phyloP scores from a whole-genome alignment of 2,113 vertebrate species.

The Rhinolophus ferrumequinum region DNA sequence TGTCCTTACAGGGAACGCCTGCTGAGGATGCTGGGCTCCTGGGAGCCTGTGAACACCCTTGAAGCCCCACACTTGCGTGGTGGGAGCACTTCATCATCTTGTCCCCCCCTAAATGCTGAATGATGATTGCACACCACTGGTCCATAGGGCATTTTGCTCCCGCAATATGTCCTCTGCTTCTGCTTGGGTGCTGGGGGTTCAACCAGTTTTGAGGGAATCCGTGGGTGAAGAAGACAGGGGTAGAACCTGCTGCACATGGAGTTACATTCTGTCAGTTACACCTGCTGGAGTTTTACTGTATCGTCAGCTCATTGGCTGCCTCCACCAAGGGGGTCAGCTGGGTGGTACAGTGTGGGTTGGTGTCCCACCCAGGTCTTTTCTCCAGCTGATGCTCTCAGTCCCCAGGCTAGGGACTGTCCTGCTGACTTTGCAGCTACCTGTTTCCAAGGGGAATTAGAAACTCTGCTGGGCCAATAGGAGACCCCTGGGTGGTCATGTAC shows the following conservation, averaged over 20 bases:
- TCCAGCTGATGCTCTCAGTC: accelerated
- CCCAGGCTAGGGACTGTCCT: background rate
- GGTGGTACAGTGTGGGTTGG: accelerated
- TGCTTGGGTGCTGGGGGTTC: background rate
- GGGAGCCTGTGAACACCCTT: background rate
- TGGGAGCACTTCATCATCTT: accelerated
- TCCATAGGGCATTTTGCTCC: accelerated
- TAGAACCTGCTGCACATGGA: accelerated
- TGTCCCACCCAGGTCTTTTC: background rate
- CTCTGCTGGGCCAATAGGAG: background rate
- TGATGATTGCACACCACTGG: accelerated
- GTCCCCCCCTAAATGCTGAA: accelerated
- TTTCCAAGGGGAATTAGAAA: background rate
- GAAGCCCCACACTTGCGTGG: background rate
- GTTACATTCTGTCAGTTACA: accelerated
- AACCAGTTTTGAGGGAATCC: accelerated
- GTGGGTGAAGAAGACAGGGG: accelerated
- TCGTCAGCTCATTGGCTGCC: accelerated
- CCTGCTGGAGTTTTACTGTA: background rate
- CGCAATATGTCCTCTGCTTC: accelerated
- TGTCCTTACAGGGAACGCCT: accelerated
- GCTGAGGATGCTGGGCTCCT: accelerated
- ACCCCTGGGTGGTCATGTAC: accelerated
- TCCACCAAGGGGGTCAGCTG: accelerated
- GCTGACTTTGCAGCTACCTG: accelerated